Conservation (phyloP, 2,797 vertebrate genomes). For the Calcarius lapponicus region DNA sequence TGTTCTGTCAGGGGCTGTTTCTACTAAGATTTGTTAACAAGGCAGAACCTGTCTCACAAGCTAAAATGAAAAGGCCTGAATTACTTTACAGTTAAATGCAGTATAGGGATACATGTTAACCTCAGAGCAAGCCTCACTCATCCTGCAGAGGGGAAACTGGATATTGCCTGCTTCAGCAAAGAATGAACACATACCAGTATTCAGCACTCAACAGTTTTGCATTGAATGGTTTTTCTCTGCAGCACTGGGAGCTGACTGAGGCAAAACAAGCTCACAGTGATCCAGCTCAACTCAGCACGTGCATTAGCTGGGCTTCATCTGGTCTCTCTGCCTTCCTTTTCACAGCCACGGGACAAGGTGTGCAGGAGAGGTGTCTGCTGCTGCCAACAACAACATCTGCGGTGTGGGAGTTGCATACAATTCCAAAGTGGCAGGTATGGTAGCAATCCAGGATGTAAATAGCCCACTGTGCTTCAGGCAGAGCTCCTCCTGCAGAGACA, state of each 20-base stretch:
- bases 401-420: constrained; percentile 97
- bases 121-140: neutral
- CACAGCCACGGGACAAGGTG: constrained; percentile 95
- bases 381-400: constrained; percentile 98
- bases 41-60: neutral
- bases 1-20: neutral
- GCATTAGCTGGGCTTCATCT: neutral
- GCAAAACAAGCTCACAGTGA: rapidly evolving
- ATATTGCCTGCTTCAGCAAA: neutral
- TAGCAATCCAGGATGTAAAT: neutral
- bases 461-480: neutral
- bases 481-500: neutral
- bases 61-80: neutral
- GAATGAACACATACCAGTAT: neutral
- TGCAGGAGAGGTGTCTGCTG: constrained; percentile 96
- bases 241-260: neutral
- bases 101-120: neutral
- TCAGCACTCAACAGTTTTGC: neutral
- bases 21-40: neutral
- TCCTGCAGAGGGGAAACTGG: neutral
- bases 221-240: neutral
- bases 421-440: constrained; percentile 95
- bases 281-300: rapidly evolving
- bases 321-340: constrained; percentile 27
- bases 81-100: neutral